These are phyloP conservation scores for Nothocercus julius DNA, from an alignment of 2,113 vertebrate species.

Conservation along the genomic window DNA sequence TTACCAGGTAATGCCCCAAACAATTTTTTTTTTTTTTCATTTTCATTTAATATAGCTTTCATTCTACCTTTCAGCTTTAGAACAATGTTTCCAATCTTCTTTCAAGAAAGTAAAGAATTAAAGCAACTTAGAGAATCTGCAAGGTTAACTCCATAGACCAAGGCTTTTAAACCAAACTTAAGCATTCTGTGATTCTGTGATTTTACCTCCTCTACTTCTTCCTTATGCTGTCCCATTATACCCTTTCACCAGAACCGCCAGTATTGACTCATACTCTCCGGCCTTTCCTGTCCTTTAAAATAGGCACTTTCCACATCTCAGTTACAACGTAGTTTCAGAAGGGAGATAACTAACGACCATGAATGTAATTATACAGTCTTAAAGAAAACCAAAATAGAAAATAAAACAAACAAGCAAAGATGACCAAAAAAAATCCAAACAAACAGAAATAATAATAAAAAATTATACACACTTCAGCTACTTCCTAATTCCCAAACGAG, in stretches of 20 bases:
- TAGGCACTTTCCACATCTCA: not conserved
- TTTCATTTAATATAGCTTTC: not conserved
- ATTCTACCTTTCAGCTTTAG: not conserved
- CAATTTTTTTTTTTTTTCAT: not conserved
- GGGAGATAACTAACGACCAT: not conserved
- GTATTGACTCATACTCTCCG: not conserved
- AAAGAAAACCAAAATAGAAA: not conserved
- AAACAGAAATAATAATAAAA: not conserved
- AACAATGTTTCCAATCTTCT: not conserved
- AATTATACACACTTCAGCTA: not conserved
- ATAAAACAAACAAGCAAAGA: not conserved
- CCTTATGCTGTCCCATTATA: not conserved
- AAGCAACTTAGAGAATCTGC: not conserved
- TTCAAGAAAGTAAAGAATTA: not conserved
- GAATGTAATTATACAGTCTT: not conserved
- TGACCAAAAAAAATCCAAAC: not conserved
- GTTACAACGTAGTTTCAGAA: not conserved
- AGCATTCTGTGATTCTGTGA: no score
- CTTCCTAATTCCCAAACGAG: not conserved
- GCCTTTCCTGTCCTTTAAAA: not conserved
- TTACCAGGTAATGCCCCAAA: not conserved
- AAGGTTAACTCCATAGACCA: not conserved
- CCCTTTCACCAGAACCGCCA: not conserved
- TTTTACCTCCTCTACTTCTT: not conserved
- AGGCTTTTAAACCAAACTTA: not conserved